These are phyloP conservation scores for Meriones unguiculatus DNA, from an alignment of 2,113 vertebrate genomes.

Conservation along the genomic window DNA sequence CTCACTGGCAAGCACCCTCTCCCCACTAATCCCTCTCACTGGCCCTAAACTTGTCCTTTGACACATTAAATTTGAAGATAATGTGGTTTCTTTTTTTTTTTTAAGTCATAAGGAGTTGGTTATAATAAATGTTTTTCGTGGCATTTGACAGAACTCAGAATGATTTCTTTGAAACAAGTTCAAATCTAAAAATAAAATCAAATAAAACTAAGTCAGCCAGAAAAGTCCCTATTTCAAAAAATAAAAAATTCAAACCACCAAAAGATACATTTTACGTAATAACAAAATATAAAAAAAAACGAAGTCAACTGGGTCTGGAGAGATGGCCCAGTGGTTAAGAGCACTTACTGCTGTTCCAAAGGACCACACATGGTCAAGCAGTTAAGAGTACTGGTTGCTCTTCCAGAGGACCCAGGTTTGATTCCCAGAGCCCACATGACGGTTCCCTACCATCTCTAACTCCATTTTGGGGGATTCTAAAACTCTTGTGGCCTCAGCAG, in stretches of 20 bases:
- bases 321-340: neutral
- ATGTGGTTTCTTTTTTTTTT: neutral
- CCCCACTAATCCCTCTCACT: neutral
- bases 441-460: neutral
- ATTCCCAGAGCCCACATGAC: neutral
- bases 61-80: neutral
- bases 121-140: neutral
- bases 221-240: neutral
- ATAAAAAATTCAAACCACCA: neutral
- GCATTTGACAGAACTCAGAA: neutral
- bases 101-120: neutral
- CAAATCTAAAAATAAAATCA: conserved; percentile 30
- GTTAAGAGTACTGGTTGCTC: neutral
- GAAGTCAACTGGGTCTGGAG: neutral
- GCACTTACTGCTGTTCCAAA: neutral
- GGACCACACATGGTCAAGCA: neutral
- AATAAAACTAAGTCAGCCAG: neutral
- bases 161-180: neutral
- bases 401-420: neutral
- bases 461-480: neutral
- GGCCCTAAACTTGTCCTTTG: neutral
- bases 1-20: neutral
- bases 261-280: neutral
- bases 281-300: neutral
- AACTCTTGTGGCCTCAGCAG: neutral